Evolutionary conservation across 2,113 vertebrate species (phyloP).

Genomic region (Oxygymnocypris stewartii): DNA sequence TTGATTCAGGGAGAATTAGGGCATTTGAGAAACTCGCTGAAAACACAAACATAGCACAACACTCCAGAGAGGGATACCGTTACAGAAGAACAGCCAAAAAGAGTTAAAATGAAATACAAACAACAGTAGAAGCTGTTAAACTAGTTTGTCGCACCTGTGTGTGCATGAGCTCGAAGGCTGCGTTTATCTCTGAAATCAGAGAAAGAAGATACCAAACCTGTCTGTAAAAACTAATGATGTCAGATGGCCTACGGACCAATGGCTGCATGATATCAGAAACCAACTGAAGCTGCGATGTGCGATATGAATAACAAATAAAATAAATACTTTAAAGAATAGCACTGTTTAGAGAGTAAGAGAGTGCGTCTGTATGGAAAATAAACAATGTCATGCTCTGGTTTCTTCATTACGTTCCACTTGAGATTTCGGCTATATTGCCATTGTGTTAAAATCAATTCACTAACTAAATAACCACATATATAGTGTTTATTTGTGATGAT

Average conservation of each 20-base stretch:
- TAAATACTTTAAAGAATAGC: no score
- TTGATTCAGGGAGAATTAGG: conserved; percentile 59
- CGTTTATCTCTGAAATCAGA: background rate
- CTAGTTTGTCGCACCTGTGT: background rate
- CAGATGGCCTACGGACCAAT: background rate
- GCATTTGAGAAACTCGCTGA: conserved; percentile 42
- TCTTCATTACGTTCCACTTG: no score
- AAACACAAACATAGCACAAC: conserved; percentile 55
- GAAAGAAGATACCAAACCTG: background rate
- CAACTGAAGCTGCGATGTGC: background rate
- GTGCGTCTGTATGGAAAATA: no score
- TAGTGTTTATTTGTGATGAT: no score
- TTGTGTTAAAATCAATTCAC: no score
- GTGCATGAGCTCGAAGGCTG: background rate
- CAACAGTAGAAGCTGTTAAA: conserved; percentile 25
- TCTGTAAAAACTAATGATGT: background rate
- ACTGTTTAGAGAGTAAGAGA: no score
- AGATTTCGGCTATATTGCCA: no score
- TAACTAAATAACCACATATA: no score
- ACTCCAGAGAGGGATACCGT: conserved; percentile 49
- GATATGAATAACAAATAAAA: background rate
- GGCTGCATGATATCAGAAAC: background rate
- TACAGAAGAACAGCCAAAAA: conserved; percentile 51
- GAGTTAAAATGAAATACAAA: conserved; percentile 38
- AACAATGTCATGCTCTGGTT: no score